Base-by-base conservation (phyloP, 2,797 vertebrate genomes). In the Phoeniculus purpureus region DNA sequence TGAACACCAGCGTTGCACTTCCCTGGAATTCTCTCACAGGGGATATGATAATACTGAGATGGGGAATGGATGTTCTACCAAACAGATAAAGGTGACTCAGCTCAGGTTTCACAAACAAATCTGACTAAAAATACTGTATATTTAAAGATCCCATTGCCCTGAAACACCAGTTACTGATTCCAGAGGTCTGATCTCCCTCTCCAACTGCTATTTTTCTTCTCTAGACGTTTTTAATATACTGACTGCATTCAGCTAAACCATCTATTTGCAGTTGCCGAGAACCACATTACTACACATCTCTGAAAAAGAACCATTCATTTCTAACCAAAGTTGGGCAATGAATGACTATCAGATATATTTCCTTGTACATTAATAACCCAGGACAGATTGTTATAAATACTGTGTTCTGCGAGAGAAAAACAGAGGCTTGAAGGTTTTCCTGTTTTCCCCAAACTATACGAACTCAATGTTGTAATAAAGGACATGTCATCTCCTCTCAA, bases 291-390 rank as follows among this genome's bases (percentile, higher is more conserved):
- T 78, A 94, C 71, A 84, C 29, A 86, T 37, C 27, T 85, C 17
- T 79, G 91, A 89, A 90, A 93, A 70, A 90, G 85, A 75, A 92
- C 59, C 73, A 83, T 79, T 75, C 43, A 31, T 73, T 94, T 85
- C 89, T 93, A 76, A 85, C 91, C 90, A 68, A 74, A 92, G 79
- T 0, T 68, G 61, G 68, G 81, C 74, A 87, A 43, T 59, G 67
- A 90, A 70, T 55, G 74, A 81, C 89, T 92, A 73, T 78, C 76
- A 87, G 76, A 85, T 83, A 83, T 47, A 66, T 9, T 73, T 82
- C 91, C 82, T 85, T 32, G 70, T 34, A 32, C 87, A 60, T 85
- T 83, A 82, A 81, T 81, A 77, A 81, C 85, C 76, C 70, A 31
- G 34, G 70, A 89, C 59, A 92, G 55, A 92, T 75, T 66, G 55